These are phyloP conservation scores for Scatophagus argus DNA, from an alignment of 2,113 vertebrate species.

Conservation along the genomic window DNA sequence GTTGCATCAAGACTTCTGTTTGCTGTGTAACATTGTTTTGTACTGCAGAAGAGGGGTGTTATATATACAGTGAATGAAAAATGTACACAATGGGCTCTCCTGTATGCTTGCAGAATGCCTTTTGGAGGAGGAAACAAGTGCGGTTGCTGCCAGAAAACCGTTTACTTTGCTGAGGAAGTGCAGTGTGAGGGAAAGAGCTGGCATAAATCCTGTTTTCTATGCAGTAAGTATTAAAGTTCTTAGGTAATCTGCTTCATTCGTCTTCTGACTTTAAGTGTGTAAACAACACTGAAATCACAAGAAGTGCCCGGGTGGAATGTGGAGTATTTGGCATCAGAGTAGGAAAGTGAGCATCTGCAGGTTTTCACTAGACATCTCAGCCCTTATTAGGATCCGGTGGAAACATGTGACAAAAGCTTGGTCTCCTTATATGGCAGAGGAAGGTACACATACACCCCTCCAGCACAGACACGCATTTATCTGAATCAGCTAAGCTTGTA, in stretches of 20 bases:
- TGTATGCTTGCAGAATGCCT: conserved; percentile 77
- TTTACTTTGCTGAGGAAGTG: conserved; percentile 97
- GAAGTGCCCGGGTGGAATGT: conserved; percentile 59
- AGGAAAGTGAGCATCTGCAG: conserved; percentile 57
- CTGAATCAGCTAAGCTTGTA: background rate
- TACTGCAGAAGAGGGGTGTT: background rate
- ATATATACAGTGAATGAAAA: conserved; percentile 32
- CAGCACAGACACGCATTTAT: conserved; percentile 41
- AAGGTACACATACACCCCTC: conserved; percentile 37
- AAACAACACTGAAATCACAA: conserved; percentile 14
- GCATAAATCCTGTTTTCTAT: conserved; percentile 96
- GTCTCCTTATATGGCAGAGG: conserved; percentile 72
- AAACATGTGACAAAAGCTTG: conserved; percentile 63
- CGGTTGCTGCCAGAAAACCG: conserved; percentile 89
- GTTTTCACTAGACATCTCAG: conserved; percentile 43
- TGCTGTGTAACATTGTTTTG: conserved; percentile 4
- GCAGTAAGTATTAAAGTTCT: conserved; percentile 88
- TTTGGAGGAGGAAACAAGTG: conserved; percentile 95
- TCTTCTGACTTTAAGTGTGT: background rate
- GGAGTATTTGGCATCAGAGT: conserved; percentile 55
- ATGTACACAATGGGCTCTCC: conserved; percentile 20
- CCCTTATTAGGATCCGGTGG: conserved; percentile 74
- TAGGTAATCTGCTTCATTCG: conserved; percentile 38
- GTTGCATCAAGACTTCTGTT: conserved; percentile 27
- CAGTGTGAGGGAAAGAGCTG: conserved; percentile 95